A percentile compares a stretch with the other conserved stretches of the same genome.
Evolutionary conservation across 2,888 invertebrate species (phyloP).

Genomic region (Cataglyphis livida): DNA sequence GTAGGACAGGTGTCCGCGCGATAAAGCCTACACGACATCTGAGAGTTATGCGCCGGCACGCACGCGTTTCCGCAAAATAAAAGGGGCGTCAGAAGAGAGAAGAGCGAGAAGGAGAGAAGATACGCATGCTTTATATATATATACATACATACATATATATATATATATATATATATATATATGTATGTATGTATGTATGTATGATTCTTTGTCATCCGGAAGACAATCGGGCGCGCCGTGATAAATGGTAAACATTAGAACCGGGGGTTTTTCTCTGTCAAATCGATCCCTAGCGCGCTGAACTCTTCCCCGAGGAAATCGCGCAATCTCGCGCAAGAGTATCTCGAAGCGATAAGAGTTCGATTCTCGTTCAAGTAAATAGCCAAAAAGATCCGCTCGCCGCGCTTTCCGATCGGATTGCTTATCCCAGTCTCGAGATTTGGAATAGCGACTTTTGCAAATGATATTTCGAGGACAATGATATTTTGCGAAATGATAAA

Average conservation of each 20-base stretch:
- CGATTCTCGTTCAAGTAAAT: conserved; percentile 36
- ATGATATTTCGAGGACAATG: neutral
- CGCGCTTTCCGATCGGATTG: conserved; percentile 15
- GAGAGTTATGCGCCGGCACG: conserved; percentile 84
- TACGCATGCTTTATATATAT: conserved; percentile 30
- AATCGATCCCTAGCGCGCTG: conserved; percentile 16
- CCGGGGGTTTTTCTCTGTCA: neutral
- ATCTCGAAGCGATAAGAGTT: conserved; percentile 29
- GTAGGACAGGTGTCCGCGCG: conserved; percentile 83
- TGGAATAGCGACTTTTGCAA: conserved; percentile 28
- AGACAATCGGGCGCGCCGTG: conserved; percentile 66
- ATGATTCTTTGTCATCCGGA: conserved; percentile 72
- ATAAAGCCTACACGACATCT: conserved; percentile 81
- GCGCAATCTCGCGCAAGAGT: conserved; percentile 3
- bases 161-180: too few relatives aligned
- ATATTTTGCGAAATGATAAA: neutral
- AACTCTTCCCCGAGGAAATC: conserved; percentile 52
- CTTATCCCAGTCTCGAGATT: conserved; percentile 9
- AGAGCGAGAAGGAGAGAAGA: neutral
- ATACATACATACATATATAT: neutral
- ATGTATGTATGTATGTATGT: neutral
- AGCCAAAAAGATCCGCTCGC: conserved; percentile 32
- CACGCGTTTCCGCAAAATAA: conserved; percentile 79
- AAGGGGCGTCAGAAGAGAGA: conserved; percentile 49
- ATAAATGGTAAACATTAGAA: conserved; percentile 69